Evolutionary conservation across 2,888 invertebrate genomes (phyloP).

Genomic region (Drosophila nr. perissopoda): DNA sequence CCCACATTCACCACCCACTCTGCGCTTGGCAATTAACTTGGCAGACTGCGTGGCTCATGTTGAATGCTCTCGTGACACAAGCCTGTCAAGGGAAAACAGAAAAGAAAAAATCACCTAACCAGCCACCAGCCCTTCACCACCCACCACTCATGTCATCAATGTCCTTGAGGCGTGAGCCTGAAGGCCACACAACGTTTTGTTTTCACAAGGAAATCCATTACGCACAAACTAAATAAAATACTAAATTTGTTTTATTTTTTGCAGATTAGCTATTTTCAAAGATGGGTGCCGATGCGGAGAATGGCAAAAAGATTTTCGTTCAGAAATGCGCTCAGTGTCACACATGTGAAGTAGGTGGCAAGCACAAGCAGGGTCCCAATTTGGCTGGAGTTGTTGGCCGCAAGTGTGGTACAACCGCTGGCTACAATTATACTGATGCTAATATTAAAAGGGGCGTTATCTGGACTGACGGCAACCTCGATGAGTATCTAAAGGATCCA

Average conservation of each 20-base stretch:
- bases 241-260: not conserved
- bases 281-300: conserved; percentile 95
- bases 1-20: conserved; percentile 48
- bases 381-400: conserved; percentile 95
- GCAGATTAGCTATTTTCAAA: conserved; percentile 34
- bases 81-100: conserved; percentile 1
- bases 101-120: conserved; percentile 1
- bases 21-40: conserved; percentile 60
- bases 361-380: conserved; percentile 99
- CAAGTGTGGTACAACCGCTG: conserved; percentile 96
- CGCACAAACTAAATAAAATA: conserved; percentile 12
- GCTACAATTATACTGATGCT: conserved; percentile 96
- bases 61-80: conserved; percentile 46
- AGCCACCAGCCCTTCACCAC: conserved; percentile 11
- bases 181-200: conserved; percentile 48
- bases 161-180: conserved; percentile 58
- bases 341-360: conserved; percentile 94
- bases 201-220: conserved; percentile 30
- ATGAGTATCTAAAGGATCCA: conserved; percentile 98
- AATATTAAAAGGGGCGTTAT: conserved; percentile 98
- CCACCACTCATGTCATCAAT: conserved; percentile 39
- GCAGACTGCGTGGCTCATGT: conserved; percentile 65
- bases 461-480: conserved; percentile 96
- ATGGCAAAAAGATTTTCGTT: conserved; percentile 98
- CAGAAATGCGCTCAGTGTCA: conserved; percentile 99